These are phyloP conservation scores for Drosophila colorata DNA, from an alignment of 2,888 invertebrate species.

Conservation along the genomic window DNA sequence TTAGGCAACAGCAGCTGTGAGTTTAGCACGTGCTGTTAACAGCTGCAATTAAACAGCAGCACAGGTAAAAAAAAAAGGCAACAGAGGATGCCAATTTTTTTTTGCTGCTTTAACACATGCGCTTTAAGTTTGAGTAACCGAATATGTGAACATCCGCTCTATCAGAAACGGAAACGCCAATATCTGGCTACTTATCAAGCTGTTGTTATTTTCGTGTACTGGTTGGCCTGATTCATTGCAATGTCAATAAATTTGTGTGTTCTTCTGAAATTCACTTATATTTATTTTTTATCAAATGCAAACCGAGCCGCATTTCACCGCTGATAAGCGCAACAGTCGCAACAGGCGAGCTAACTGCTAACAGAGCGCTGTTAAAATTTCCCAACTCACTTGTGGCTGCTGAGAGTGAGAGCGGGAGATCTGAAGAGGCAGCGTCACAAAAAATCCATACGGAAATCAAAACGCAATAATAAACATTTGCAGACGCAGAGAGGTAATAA, in stretches of 20 bases:
- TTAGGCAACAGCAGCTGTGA: conserved; percentile 38
- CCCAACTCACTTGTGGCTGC: conserved; percentile 42
- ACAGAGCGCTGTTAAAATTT: conserved; percentile 68
- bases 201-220: conserved; percentile 5
- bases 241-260: neutral
- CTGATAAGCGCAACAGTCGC: conserved; percentile 52
- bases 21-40: conserved; percentile 54
- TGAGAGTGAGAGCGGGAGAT: conserved; percentile 38
- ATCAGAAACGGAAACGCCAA: conserved; percentile 35
- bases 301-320: conserved; percentile 1
- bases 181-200: conserved; percentile 2
- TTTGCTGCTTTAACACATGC: conserved; percentile 14
- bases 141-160: conserved; percentile 48
- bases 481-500: conserved; percentile 43
- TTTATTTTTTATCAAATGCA: conserved; percentile 34
- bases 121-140: conserved; percentile 24
- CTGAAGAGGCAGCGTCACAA: conserved; percentile 37
- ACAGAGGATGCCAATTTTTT: neutral
- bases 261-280: neutral
- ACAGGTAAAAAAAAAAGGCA: conserved; percentile 20
- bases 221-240: conserved; percentile 34
- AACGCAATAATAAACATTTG: conserved; percentile 73
- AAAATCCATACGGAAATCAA: conserved; percentile 73
- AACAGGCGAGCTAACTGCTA: conserved; percentile 31
- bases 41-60: conserved; percentile 42